Evolutionary conservation across 2,797 vertebrate genomes (phyloP).

Genomic region (Sebastes alutus): DNA sequence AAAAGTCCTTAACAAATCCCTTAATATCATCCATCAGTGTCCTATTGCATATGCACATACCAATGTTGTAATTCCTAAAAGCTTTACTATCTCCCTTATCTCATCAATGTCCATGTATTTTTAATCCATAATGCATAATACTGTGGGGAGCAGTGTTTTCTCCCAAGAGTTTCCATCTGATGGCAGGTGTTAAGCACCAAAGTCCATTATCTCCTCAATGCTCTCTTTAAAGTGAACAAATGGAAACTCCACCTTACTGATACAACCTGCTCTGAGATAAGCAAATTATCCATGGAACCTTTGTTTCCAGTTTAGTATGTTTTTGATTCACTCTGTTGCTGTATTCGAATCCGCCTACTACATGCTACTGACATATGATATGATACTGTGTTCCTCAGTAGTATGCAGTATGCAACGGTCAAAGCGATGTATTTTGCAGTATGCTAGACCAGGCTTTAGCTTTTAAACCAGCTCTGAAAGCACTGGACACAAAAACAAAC

Average conservation of each 20-base stretch:
- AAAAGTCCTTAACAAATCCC: not conserved
- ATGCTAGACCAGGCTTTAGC: too few relatives aligned
- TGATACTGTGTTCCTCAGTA: too few relatives aligned
- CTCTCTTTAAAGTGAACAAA: not conserved
- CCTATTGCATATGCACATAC: not conserved
- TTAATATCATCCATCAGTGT: not conserved
- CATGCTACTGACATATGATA: too few relatives aligned
- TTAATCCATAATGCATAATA: not conserved
- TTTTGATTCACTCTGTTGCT: not conserved
- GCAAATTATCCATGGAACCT: not conserved
- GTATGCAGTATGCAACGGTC: too few relatives aligned
- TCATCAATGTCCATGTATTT: not conserved
- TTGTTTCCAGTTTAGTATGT: not conserved
- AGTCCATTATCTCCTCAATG: not conserved
- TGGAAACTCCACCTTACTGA: too few relatives aligned
- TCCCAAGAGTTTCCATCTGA: not conserved
- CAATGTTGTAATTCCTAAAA: not conserved
- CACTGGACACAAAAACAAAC: too few relatives aligned
- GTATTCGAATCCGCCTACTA: too few relatives aligned
- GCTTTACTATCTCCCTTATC: not conserved
- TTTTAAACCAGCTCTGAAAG: too few relatives aligned
- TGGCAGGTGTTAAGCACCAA: not conserved
- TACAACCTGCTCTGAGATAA: not conserved
- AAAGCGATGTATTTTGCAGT: too few relatives aligned
- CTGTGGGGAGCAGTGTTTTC: too few relatives aligned